Conservation (phyloP, 2,888 invertebrate genomes). For the Ceramica pisi region DNA sequence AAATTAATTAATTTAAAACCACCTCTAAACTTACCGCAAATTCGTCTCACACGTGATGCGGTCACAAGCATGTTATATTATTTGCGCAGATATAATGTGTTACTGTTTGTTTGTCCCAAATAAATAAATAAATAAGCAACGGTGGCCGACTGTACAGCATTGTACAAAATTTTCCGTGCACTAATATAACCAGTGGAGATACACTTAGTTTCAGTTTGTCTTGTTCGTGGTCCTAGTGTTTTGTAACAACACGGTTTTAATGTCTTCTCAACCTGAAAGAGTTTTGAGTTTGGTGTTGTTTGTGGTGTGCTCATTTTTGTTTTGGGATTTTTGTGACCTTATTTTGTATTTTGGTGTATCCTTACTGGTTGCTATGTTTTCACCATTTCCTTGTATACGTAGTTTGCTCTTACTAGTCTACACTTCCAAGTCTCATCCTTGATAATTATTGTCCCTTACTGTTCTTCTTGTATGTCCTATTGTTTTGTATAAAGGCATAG, state of each 20-base stretch:
- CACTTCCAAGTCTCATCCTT: not conserved
- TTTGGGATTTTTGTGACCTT: not conserved
- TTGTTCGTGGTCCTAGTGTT: constrained; percentile 39
- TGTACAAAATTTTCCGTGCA: constrained; percentile 51
- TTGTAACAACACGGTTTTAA: constrained; percentile 47
- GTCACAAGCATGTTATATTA: too few species aligned
- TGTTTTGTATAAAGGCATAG: too few species aligned
- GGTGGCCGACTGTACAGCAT: constrained; percentile 40
- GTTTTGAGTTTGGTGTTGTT: constrained; percentile 33
- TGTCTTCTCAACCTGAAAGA: constrained; percentile 38
- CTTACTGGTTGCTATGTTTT: not conserved
- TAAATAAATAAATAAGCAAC: too few species aligned
- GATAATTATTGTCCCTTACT: not conserved
- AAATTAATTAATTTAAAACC: constrained; percentile 23
- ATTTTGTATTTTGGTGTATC: not conserved
- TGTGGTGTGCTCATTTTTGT: constrained; percentile 5
- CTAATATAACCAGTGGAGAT: constrained; percentile 46
- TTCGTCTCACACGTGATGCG: constrained; percentile 9
- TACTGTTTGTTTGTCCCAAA: too few species aligned
- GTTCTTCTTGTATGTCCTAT: not conserved
- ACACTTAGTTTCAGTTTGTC: constrained; percentile 47
- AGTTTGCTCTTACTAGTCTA: too few species aligned
- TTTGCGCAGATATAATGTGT: too few species aligned
- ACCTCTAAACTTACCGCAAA: not conserved
- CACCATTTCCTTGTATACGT: not conserved